Evolutionary conservation across 1,140 invertebrate genomes (phyloP).

Genomic region (Oryctes rhinoceros): DNA sequence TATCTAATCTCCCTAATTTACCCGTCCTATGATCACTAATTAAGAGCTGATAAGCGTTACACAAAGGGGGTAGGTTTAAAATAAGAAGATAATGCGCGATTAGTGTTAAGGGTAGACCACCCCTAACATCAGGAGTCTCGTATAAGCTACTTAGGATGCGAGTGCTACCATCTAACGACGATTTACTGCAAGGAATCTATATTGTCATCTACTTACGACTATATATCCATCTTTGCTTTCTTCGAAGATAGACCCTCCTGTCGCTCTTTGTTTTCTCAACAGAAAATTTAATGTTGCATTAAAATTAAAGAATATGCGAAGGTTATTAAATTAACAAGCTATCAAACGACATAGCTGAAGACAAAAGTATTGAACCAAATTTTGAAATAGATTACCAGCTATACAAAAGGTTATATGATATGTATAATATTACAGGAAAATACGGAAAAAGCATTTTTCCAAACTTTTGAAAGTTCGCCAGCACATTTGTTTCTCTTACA

Average conservation of each 20-base stretch:
- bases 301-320: too few relatives aligned
- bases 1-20: constrained; percentile 43
- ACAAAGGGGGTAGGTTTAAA: constrained; percentile 35
- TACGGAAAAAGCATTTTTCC: too few relatives aligned
- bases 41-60: constrained; percentile 40
- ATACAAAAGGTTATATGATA: too few relatives aligned
- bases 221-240: not conserved
- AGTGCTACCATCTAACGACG: constrained; percentile 7
- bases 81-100: constrained; percentile 41
- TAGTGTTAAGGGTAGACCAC: constrained; percentile 42
- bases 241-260: not conserved
- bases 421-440: too few relatives aligned
- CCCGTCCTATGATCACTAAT: constrained; percentile 42
- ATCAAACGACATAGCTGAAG: too few relatives aligned
- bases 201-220: not conserved
- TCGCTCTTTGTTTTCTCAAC: not conserved
- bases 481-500: too few relatives aligned
- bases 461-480: too few relatives aligned
- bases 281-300: too few relatives aligned
- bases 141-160: constrained; percentile 41
- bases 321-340: too few relatives aligned
- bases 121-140: constrained; percentile 9
- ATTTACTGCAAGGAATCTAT: not conserved
- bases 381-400: too few relatives aligned
- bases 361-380: too few relatives aligned